These are phyloP conservation scores for Trichacis sp. DNA, from an alignment of 2,888 invertebrate genomes.

Conservation along the genomic window DNA sequence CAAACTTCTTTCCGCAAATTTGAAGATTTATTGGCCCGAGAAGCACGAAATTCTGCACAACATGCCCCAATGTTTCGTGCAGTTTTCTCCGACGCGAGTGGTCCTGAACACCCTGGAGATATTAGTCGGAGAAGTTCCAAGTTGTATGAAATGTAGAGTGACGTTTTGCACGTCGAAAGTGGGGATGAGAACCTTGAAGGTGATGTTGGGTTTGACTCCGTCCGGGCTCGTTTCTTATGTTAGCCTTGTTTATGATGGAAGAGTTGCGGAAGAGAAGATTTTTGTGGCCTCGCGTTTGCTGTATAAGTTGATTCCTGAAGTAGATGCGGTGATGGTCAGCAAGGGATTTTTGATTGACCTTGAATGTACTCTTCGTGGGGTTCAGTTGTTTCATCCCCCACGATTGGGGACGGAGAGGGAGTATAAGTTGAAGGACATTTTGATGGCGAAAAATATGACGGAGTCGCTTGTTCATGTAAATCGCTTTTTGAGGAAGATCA, in stretches of 20 bases:
- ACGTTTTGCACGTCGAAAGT: conserved; percentile 41
- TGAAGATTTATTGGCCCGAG: conserved; percentile 25
- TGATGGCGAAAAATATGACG: conserved; percentile 32
- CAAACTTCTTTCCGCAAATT: not conserved
- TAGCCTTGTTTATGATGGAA: conserved; percentile 35
- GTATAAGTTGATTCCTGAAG: conserved; percentile 15
- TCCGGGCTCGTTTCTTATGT: conserved; percentile 37
- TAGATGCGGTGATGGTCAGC: conserved; percentile 38
- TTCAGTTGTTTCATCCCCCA: conserved; percentile 39
- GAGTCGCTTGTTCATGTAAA: conserved; percentile 42
- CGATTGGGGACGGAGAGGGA: conserved; percentile 31
- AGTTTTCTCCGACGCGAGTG: conserved; percentile 22
- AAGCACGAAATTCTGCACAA: conserved; percentile 27
- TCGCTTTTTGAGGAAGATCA: conserved; percentile 36
- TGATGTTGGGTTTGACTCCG: conserved; percentile 37
- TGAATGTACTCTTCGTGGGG: conserved; percentile 25
- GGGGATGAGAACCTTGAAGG: conserved; percentile 33
- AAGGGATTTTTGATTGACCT: conserved; percentile 40
- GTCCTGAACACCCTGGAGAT: conserved; percentile 42
- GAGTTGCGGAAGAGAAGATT: conserved; percentile 39
- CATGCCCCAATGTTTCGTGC: conserved; percentile 25
- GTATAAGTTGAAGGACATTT: conserved; percentile 30
- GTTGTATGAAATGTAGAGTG: conserved; percentile 32
- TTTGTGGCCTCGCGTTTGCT: conserved; percentile 31
- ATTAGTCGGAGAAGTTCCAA: conserved; percentile 25